Evolutionary conservation across 2,888 invertebrate genomes (phyloP).

Genomic region (Busseola fusca): DNA sequence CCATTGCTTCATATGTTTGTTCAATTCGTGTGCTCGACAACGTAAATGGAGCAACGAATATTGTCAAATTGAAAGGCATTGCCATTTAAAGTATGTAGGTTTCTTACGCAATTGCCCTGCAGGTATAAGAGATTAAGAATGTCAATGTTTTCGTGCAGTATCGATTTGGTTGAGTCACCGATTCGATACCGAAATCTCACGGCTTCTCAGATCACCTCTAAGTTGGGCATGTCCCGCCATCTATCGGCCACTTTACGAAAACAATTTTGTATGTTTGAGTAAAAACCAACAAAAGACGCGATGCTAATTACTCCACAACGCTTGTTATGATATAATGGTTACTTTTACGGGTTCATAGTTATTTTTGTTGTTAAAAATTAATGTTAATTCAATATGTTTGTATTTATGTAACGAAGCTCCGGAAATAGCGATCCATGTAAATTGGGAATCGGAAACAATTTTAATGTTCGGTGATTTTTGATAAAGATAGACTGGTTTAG

Average conservation of each 20-base stretch:
- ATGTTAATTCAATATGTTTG: slow-evolving; percentile 51
- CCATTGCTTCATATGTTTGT: neutral
- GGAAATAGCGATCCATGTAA: slow-evolving; percentile 27
- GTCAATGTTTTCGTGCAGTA: neutral
- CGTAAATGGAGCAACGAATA: neutral
- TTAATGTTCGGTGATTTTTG: neutral
- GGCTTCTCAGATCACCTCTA: neutral
- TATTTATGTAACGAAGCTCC: slow-evolving; percentile 33
- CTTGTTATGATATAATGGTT: slow-evolving; percentile 46
- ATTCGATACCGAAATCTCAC: neutral
- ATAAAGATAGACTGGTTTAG: neutral
- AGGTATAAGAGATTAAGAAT: neutral
- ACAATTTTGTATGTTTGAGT: slow-evolving; percentile 19
- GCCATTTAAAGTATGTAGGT: neutral
- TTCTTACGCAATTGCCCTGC: neutral
- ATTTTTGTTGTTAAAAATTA: slow-evolving; percentile 49
- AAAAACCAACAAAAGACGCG: slow-evolving; percentile 40
- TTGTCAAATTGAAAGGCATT: neutral
- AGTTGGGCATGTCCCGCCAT: slow-evolving; percentile 27
- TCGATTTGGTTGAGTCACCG: neutral
- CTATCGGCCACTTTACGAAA: slow-evolving; percentile 21
- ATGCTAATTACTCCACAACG: slow-evolving; percentile 39
- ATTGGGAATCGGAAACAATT: neutral
- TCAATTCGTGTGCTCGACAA: too few species aligned
- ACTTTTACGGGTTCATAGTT: slow-evolving; percentile 45